Conservation (phyloP, 1,140 invertebrate genomes). For the Diorhabda carinulata region DNA sequence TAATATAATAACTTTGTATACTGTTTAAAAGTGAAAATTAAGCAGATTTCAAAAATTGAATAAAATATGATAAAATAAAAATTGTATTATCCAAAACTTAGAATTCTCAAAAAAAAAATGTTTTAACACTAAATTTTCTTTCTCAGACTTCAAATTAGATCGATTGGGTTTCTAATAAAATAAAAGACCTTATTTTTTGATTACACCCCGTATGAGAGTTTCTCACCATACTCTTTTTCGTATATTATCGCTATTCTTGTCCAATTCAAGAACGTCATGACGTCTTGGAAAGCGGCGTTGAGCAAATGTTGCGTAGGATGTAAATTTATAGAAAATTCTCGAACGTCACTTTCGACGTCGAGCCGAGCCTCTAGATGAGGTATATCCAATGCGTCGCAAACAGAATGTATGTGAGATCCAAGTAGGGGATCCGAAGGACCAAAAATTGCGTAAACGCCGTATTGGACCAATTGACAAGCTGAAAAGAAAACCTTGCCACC, state of each 20-base stretch:
- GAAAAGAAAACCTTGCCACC: constrained; percentile 18
- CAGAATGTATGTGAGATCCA: constrained; percentile 83
- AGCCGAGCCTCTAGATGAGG: constrained; percentile 81
- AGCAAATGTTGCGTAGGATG: constrained; percentile 81
- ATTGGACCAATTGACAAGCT: constrained; percentile 84
- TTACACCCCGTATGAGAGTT: background rate
- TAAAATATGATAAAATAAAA: no score
- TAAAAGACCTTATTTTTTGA: no score
- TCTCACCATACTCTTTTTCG: constrained; percentile 79
- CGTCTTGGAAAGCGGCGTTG: constrained; percentile 79
- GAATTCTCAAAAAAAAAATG: no score
- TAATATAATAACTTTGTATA: no score
- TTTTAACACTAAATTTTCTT: no score
- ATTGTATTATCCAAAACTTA: no score
- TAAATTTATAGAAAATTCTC: constrained; percentile 86
- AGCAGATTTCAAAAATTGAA: no score
- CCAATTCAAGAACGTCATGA: constrained; percentile 89
- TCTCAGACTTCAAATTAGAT: no score
- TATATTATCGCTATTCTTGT: constrained; percentile 89
- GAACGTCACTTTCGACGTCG: constrained; percentile 61
- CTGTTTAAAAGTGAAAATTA: no score
- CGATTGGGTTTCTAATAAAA: no score
- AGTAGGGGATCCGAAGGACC: constrained; percentile 79
- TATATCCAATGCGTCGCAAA: constrained; percentile 83
- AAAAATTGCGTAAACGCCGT: constrained; percentile 84